Percentiles rank a stretch among this genome's conserved stretches.
phyloP scores from a whole-genome alignment of 2,113 vertebrate species.

The Eulemur rufifrons region DNA sequence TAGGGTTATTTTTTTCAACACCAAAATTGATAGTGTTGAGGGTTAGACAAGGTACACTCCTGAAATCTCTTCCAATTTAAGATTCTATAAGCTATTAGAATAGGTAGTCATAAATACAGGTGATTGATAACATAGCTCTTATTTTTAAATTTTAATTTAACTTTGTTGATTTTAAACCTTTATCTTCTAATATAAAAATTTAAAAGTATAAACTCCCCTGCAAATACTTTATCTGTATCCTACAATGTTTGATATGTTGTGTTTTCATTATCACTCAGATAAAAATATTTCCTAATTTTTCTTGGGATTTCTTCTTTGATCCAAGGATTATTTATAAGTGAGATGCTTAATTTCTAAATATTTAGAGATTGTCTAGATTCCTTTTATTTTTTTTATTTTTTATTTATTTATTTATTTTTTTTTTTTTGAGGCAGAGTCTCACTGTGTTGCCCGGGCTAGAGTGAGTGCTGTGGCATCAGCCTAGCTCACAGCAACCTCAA shows the following conservation, averaged over 20 bases:
- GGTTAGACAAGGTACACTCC: not conserved
- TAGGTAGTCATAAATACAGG: not conserved
- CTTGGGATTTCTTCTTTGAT: not conserved
- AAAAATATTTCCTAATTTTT: not conserved
- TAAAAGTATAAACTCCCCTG: not conserved
- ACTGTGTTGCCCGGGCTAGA: no score
- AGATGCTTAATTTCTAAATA: slow-evolving; percentile 2
- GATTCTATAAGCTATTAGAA: not conserved
- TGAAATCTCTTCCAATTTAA: not conserved
- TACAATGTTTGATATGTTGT: not conserved
- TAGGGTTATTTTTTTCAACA: not conserved
- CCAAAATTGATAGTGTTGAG: not conserved
- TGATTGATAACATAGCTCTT: not conserved
- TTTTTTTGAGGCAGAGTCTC: no score
- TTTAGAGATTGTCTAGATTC: not conserved
- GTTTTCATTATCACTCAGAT: not conserved
- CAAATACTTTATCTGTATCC: not conserved
- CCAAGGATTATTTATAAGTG: not conserved
- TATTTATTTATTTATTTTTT: no score
- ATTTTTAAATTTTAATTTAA: not conserved
- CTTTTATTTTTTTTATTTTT: no score
- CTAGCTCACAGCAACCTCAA: no score
- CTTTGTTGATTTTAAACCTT: not conserved
- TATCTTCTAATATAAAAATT: not conserved
- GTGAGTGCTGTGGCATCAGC: no score